Base-by-base conservation (phyloP, 1,140 invertebrate species). In the Caenorhabditis latens region DNA sequence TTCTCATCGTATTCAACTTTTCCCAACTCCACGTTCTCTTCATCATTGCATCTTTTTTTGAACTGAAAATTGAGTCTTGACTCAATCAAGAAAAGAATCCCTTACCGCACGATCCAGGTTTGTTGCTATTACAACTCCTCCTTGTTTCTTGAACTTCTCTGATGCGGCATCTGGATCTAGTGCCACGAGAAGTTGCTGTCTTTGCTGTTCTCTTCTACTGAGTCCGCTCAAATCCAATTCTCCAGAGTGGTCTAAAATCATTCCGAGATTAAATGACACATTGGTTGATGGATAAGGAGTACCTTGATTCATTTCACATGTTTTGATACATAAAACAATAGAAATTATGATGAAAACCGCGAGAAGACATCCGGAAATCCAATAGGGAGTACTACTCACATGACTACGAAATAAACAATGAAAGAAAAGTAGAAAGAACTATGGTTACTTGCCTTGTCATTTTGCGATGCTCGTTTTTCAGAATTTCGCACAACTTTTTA, bases 151-250 rank as follows among this genome's bases (percentile, higher is more conserved):
- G 16, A 71, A 71, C 42, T 71, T 71, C 4, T 40, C 43, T 4
- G 65, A 43, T 14, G 43, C 65, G 14, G 65, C 65, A 46, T 71
- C 65, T n/a, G 65, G 65, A 71, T 71, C 65, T 8, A 14, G 40
- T 71, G 43, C 11, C 8, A 13, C 65, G 19, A 71, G 24, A 0
- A 43, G 11, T 4, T 7, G 3, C 19, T 46, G 13, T 9, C n/a
- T 43, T 5, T 43, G 11, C 21, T 71, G 40, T 71, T 43, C 65
- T n/a, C 19, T 71, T 46, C 4, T 11, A 71, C 4, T 43, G 0
- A 71, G 14, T 19, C 19, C 13, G 8, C 11, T 46, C 40, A 71
- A 43, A 71, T 71, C 42, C 21, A 43, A 4, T 46, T 43, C 65
- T 43, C 46, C 16, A 4, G 61, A 65, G 61, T 71, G 40, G n/a